Evolutionary conservation across 2,113 vertebrate species (phyloP), one percentile per base, ranked within the genome.

Genomic region (Danio rerio): DNA sequence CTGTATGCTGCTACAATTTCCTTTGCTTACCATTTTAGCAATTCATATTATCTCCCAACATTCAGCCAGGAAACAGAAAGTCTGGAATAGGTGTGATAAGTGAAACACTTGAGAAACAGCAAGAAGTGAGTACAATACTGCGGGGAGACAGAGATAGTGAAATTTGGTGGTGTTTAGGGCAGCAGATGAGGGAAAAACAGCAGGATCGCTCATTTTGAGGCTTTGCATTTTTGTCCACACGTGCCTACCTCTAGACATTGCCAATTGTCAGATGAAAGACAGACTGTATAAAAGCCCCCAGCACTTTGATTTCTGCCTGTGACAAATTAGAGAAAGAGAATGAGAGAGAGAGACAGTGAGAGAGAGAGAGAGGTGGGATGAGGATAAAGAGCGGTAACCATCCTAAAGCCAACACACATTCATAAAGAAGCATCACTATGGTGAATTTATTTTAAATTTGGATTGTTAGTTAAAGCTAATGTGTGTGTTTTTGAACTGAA

Each of bases 291-390:
- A 87, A 83, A 88, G 86, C 83, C 81, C 81, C 83, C 13, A 75
- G 80, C 86, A 86, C 91, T 92, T 92, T 93, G 89, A 93, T 90
- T 89, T 87, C 84, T 88, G 84, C 84, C 87, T 87, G 83, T 74
- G 79, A 90, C 89, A 87, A 90, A 88, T 91, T 53, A 50, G 65
- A 83, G 71, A 59, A 12, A 50, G 43, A 80, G 31, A 58, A 10
- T n/a, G 40, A 31, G 52, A 74, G 53, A 55, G 13, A n/a, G 40
- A 53, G 55, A 69, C n/a, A n/a, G n/a, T n/a, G n/a, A n/a, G 40
- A 31, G 52, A 74, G 53, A 55, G 13, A n/a, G 40, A 53, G 55
- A 69, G 70, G 52, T 13, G 55, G 11, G n/a, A 58, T 6, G 11
- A 52, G 20, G 45, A 52, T 21, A 49, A 55, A 76, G 15, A 61